Base-by-base conservation (phyloP, 2,888 invertebrate genomes). In the Spodoptera picta region DNA sequence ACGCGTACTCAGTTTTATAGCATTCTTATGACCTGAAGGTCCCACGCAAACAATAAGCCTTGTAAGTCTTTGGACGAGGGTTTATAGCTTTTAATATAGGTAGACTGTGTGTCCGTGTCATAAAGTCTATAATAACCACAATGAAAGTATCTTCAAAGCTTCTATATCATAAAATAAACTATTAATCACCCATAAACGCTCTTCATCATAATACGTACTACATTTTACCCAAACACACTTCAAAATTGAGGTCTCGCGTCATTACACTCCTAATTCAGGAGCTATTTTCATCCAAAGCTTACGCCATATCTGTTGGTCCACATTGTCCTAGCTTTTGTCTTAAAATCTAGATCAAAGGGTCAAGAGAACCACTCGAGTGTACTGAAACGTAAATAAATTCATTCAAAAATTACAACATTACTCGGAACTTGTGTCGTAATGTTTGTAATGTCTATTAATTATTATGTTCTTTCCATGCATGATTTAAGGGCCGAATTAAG, bases 401-500 rank as follows among this genome's bases (percentile, higher is more conserved):
- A 42, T 42, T 23, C 12, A 14, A 46, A 24, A 23, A 36, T 56
- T 19, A n/a, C 6, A 41, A 53, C 3, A 31, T 45, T 54, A 41
- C 23, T 36, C 24, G 4, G 36, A 42, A 43, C 58, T 31, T 3
- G 23, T 43, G 52, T 58, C 42, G 48, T 53, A 61, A 69, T 24
- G 3, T 36, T 59, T 19, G 46, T 44, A 4, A 43, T 5, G 23
- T 44, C 41, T 64, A 62, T 51, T 65, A 62, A 56, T 64, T 65
- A 61, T 44, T 54, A 36, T 56, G 51, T n/a, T 58, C 54, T 61
- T 54, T 52, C 9, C 36, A 69, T 60, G 48, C n/a, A 46, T 14
- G n/a, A 49, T 54, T 53, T 77, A 81, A 79, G 79, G 82, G 77
- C 75, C 73, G 65, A 83, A 83, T 77, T 77, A 73, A 75, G 69